phyloP scores from a whole-genome alignment of 2,888 invertebrate genomes.

The Netelia fuscicornis region DNA sequence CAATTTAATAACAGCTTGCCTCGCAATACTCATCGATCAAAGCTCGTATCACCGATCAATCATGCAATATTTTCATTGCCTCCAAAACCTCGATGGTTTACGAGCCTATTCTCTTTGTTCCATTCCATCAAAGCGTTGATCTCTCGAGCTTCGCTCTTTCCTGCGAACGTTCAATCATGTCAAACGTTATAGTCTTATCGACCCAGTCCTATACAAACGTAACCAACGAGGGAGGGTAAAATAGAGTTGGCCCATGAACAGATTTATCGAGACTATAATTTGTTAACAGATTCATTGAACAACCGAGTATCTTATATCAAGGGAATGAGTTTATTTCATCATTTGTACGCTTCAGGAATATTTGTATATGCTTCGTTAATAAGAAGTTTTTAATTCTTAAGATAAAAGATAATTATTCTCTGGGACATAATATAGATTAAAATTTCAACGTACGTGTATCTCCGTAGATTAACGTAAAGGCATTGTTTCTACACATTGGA shows the following conservation, averaged over 20 bases:
- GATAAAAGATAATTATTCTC: too few relatives aligned
- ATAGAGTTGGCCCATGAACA: neutral
- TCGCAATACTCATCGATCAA: slow-evolving; percentile 50
- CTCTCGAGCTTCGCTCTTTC: neutral
- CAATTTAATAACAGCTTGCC: slow-evolving; percentile 37
- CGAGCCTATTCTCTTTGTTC: slow-evolving; percentile 54
- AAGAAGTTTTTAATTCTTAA: too few relatives aligned
- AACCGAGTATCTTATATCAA: neutral
- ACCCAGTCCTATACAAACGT: slow-evolving; percentile 44
- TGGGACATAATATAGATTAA: too few relatives aligned
- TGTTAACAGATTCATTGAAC: neutral
- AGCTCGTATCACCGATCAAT: slow-evolving; percentile 45
- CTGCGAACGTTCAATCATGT: slow-evolving; percentile 43
- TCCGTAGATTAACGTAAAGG: too few relatives aligned
- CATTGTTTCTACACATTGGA: too few relatives aligned
- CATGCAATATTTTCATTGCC: slow-evolving; percentile 32
- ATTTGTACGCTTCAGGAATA: neutral
- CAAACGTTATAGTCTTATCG: slow-evolving; percentile 35
- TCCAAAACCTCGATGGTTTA: slow-evolving; percentile 21
- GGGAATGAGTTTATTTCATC: neutral
- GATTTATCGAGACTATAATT: neutral
- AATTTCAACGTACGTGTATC: too few relatives aligned
- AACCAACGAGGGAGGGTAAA: neutral
- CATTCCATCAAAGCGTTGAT: slow-evolving; percentile 12
- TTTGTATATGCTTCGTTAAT: too few relatives aligned